Conservation (phyloP, 2,888 invertebrate species). For the Plagodis pulveraria region DNA sequence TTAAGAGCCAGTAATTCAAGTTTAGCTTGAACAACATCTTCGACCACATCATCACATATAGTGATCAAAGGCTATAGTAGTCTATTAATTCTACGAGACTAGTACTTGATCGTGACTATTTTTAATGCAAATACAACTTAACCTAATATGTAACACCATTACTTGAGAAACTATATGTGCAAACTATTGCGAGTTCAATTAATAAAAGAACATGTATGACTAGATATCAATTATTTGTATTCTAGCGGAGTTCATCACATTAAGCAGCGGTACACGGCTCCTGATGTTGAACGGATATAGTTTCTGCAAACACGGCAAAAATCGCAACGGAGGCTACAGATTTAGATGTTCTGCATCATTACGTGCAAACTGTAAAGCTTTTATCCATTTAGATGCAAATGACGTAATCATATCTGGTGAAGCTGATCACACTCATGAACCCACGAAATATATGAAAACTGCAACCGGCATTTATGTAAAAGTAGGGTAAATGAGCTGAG, state of each 20-base stretch:
- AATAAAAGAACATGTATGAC: no score
- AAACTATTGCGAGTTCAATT: no score
- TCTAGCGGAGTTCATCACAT: slow-evolving; percentile 9
- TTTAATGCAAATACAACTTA: no score
- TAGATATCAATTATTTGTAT: background rate
- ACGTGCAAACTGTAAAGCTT: slow-evolving; percentile 12
- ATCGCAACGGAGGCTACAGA: slow-evolving; percentile 4
- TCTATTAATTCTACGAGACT: no score
- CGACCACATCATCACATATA: no score
- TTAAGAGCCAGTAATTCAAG: no score
- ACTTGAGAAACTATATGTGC: no score
- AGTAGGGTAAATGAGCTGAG: background rate
- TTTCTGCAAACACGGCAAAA: slow-evolving; percentile 2
- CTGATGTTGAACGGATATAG: slow-evolving; percentile 9
- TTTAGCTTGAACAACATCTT: no score
- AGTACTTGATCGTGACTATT: no score
- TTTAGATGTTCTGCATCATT: slow-evolving; percentile 13
- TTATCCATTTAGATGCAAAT: background rate
- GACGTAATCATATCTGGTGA: slow-evolving; percentile 1
- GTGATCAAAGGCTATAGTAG: no score
- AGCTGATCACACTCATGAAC: slow-evolving; percentile 16
- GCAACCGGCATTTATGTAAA: slow-evolving; percentile 7
- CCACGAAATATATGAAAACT: slow-evolving; percentile 7
- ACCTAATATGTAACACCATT: no score
- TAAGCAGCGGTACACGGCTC: slow-evolving; percentile 1